Evolutionary conservation across 2,113 vertebrate genomes (phyloP).

Genomic region (Struthio camelus): DNA sequence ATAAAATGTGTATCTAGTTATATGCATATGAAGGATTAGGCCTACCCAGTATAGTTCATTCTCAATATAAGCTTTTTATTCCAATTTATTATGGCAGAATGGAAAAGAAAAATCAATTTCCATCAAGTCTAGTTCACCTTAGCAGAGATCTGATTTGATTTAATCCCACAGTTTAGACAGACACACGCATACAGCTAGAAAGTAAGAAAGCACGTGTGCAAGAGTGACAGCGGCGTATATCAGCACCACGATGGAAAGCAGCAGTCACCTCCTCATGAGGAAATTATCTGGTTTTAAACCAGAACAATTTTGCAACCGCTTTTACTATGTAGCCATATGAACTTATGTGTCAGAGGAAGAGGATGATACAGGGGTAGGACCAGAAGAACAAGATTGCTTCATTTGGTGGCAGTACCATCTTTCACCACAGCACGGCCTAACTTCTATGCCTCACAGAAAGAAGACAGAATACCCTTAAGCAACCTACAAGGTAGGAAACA

Average conservation of each 20-base stretch:
- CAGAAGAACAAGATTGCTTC: no score
- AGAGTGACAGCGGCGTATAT: neutral
- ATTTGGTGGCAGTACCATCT: no score
- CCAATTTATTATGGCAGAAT: neutral
- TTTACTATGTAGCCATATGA: neutral
- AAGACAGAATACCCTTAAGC: no score
- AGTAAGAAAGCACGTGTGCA: neutral
- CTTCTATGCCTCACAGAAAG: no score
- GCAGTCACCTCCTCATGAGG: neutral
- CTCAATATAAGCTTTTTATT: no score
- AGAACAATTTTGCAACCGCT: neutral
- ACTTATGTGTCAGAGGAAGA: neutral
- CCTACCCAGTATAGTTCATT: no score
- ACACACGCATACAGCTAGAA: neutral
- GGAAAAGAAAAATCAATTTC: neutral
- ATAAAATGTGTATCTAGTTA: neutral
- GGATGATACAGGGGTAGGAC: neutral
- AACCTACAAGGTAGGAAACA: no score
- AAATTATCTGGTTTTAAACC: neutral
- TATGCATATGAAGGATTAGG: neutral
- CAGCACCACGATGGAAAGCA: neutral
- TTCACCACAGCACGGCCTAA: no score
- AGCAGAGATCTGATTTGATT: neutral
- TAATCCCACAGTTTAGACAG: neutral
- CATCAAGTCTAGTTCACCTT: neutral